These are phyloP conservation scores for Meloidogyne exigua DNA, from an alignment of 1,140 invertebrate species.

Conservation along the genomic window DNA sequence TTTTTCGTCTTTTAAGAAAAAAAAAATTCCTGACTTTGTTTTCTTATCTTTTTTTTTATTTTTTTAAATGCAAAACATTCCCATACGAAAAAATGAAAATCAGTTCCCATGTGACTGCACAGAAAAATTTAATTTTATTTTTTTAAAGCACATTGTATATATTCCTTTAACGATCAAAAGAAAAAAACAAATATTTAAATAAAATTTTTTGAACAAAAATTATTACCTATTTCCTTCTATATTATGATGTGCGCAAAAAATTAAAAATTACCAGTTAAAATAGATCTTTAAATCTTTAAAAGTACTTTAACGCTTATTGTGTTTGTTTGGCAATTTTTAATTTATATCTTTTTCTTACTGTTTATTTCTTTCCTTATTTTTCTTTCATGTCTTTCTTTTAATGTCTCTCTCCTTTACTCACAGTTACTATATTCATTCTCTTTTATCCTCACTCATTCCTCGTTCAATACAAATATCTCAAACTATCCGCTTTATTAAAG, in stretches of 20 bases:
- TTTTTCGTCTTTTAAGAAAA: not conserved
- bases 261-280: no score
- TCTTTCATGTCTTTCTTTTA: not conserved
- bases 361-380: no score
- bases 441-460: not conserved
- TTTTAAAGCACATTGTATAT: not conserved
- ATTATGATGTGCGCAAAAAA: no score
- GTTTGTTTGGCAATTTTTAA: no score
- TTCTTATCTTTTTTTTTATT: not conserved
- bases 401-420: not conserved
- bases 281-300: no score
- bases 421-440: no score
- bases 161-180: not conserved
- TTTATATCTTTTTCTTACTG: no score
- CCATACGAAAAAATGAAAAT: not conserved
- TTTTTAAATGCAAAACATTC: no score
- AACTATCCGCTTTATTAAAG: not conserved
- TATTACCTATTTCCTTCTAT: no score
- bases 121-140: not conserved
- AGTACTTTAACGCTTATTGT: no score
- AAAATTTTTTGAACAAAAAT: no score
- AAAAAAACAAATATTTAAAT: no score
- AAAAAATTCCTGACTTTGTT: not conserved
- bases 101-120: not conserved
- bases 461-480: not conserved